These are phyloP conservation scores for Sycobia sp. DNA, from an alignment of 1,140 invertebrate species.

Conservation along the genomic window DNA sequence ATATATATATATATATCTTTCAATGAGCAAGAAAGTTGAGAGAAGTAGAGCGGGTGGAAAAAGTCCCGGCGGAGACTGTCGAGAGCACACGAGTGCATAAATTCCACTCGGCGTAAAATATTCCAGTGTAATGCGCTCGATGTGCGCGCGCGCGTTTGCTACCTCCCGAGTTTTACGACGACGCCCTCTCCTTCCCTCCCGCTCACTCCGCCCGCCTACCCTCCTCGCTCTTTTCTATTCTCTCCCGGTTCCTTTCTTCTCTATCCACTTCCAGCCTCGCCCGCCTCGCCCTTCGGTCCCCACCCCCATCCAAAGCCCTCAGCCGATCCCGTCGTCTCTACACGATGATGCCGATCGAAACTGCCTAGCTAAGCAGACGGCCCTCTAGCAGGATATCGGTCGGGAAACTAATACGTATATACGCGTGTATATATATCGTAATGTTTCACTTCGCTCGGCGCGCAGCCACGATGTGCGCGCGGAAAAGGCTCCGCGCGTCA, in stretches of 20 bases:
- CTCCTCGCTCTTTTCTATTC: background rate
- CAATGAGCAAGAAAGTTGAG: background rate
- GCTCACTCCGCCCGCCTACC: background rate
- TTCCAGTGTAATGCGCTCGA: constrained; percentile 20
- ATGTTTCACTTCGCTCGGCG: background rate
- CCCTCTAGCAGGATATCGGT: constrained; percentile 4
- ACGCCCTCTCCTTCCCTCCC: background rate
- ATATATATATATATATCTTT: too few species aligned
- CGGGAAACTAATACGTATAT: too few species aligned
- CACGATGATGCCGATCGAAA: background rate
- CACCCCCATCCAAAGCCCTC: too few species aligned
- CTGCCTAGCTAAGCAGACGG: background rate
- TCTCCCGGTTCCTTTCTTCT: too few species aligned
- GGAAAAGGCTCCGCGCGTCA: background rate
- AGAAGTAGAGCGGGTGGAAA: background rate
- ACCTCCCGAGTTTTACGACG: constrained; percentile 22
- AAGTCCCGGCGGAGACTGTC: constrained; percentile 3
- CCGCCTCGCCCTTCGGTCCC: too few species aligned
- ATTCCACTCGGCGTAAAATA: constrained; percentile 29
- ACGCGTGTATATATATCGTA: too few species aligned
- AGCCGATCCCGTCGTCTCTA: too few species aligned
- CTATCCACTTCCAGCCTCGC: background rate
- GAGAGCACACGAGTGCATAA: constrained; percentile 28
- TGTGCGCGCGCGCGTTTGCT: background rate
- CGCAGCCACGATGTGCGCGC: too few species aligned